phyloP scores from a whole-genome alignment of 37 sponge, comb jelly and placozoan species.

The Theonella swinhoei region DNA sequence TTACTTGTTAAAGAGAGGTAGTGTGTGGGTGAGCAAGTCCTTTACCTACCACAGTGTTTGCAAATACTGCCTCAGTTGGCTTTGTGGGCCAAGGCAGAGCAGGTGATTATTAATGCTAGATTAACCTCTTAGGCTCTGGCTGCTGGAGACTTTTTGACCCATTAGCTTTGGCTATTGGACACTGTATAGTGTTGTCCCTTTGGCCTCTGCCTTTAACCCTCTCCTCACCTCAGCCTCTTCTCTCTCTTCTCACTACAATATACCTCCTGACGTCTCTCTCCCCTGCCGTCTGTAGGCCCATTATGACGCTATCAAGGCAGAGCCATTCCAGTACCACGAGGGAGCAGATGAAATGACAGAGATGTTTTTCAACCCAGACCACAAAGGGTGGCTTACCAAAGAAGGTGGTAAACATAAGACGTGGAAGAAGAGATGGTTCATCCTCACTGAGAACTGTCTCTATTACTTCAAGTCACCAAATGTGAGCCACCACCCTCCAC shows the following conservation, averaged over 20 bases:
- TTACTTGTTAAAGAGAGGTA: too few relatives aligned
- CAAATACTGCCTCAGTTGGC: too few relatives aligned
- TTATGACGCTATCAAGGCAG: slow-evolving; percentile 69
- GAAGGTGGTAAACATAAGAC: slow-evolving; percentile 92
- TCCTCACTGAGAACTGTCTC: slow-evolving; percentile 94
- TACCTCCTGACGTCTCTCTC: neutral
- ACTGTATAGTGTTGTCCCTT: too few relatives aligned
- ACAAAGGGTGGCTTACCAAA: slow-evolving; percentile 82
- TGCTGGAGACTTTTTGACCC: too few relatives aligned
- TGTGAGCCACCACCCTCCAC: slow-evolving; percentile 18
- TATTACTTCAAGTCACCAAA: slow-evolving; percentile 86
- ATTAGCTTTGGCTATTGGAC: too few relatives aligned
- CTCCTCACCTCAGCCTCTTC: neutral
- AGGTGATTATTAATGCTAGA: too few relatives aligned
- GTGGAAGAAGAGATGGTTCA: slow-evolving; percentile 87
- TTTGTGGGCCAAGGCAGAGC: too few relatives aligned
- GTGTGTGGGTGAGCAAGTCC: too few relatives aligned
- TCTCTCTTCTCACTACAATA: neutral
- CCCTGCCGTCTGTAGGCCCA: slow-evolving; percentile 30
- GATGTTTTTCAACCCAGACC: slow-evolving; percentile 91
- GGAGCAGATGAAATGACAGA: slow-evolving; percentile 78
- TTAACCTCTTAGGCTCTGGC: too few relatives aligned
- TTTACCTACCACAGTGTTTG: too few relatives aligned
- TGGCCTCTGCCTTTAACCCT: too few relatives aligned
- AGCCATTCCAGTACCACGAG: slow-evolving; percentile 78